Percentiles rank a stretch among this genome's conserved stretches.
Conservation (phyloP, 2,888 invertebrate species). For the Patella caerulea region DNA sequence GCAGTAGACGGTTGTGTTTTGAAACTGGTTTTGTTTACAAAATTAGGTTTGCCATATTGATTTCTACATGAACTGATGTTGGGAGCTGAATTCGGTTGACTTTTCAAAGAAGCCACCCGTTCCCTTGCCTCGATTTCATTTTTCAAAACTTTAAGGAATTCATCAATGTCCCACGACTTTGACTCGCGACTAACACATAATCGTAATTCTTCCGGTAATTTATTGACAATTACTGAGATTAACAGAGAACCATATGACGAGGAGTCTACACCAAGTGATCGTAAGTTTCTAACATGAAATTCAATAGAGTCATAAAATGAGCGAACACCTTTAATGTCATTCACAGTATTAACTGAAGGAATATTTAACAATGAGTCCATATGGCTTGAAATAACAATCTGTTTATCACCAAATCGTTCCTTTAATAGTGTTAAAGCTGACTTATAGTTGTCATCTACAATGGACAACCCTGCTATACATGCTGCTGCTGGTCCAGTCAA, state of each 20-base stretch:
- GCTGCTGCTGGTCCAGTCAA: constrained; percentile 22
- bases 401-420: constrained; percentile 27
- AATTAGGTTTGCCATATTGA: background rate
- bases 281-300: background rate
- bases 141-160: background rate
- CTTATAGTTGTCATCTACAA: constrained; percentile 29
- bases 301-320: background rate
- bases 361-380: background rate
- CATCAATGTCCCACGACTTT: background rate
- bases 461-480: constrained; percentile 24
- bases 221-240: background rate
- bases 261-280: background rate
- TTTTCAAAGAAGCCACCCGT: background rate
- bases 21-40: background rate
- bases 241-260: background rate
- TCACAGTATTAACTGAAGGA: background rate
- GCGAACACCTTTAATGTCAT: background rate
- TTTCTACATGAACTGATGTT: background rate
- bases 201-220: background rate
- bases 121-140: background rate
- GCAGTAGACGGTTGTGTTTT: background rate
- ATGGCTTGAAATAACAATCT: constrained; percentile 21
- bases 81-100: background rate
- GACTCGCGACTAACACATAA: background rate
- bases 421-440: constrained; percentile 21